Percentiles rank a stretch among this genome's conserved stretches.
These are phyloP conservation scores for Emys orbicularis DNA, from an alignment of 2,797 vertebrate genomes.

Conservation along the genomic window DNA sequence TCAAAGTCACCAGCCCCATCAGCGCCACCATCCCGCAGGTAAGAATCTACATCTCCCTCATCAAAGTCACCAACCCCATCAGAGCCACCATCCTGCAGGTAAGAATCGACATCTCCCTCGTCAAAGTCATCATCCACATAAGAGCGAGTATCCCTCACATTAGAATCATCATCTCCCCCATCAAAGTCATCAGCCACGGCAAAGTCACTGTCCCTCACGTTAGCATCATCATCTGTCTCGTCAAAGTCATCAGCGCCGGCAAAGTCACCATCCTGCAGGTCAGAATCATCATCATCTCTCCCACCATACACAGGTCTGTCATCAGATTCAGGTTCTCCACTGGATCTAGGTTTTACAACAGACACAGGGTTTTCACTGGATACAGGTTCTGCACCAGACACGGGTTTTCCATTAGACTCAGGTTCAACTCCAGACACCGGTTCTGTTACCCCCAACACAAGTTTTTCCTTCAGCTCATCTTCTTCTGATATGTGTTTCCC, in stretches of 20 bases:
- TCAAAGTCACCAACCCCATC: fast-evolving
- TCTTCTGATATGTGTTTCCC: no score
- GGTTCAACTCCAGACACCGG: background rate
- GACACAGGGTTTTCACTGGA: fast-evolving
- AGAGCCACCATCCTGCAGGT: background rate
- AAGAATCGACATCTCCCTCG: fast-evolving
- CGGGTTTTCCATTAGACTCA: fast-evolving
- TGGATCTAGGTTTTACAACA: fast-evolving
- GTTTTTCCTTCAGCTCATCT: background rate
- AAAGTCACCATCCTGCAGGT: fast-evolving
- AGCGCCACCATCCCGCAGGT: fast-evolving
- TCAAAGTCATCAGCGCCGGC: fast-evolving
- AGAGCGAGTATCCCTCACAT: fast-evolving
- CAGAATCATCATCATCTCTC: fast-evolving
- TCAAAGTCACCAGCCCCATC: background rate
- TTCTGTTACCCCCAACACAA: no score
- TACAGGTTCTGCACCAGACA: fast-evolving
- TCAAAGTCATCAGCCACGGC: fast-evolving
- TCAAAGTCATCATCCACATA: fast-evolving
- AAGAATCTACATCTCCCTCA: fast-evolving
- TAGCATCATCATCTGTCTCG: fast-evolving
- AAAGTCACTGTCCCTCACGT: fast-evolving
- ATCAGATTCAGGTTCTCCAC: fast-evolving
- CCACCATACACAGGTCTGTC: fast-evolving
- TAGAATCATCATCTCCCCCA: fast-evolving